phyloP scores from a whole-genome alignment of 2,888 invertebrate species.

The Chrysomela aeneicollis region DNA sequence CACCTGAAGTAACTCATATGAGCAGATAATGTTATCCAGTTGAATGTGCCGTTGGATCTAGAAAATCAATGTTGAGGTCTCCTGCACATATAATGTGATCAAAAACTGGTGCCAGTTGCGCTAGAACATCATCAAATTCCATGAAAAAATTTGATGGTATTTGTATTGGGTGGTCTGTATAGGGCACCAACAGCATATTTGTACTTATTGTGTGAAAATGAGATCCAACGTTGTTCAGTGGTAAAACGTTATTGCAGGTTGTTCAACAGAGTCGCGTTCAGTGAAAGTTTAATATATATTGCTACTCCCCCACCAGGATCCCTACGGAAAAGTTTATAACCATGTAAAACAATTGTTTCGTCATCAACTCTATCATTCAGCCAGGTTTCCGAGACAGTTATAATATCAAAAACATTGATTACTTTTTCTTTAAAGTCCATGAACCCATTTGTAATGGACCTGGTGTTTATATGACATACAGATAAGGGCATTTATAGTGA shows the following conservation, averaged over 20 bases:
- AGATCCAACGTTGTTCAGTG: conserved; percentile 12
- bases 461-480: conserved; percentile 8
- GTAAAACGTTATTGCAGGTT: conserved; percentile 6
- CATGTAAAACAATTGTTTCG: background rate
- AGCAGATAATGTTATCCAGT: conserved; percentile 10
- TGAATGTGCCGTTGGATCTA: conserved; percentile 8
- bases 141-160: conserved; percentile 2
- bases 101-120: conserved; percentile 4
- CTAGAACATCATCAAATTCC: conserved; percentile 7
- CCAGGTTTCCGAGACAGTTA: background rate
- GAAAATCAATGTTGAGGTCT: conserved; percentile 11
- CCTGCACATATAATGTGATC: conserved; percentile 10
- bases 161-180: conserved; percentile 9
- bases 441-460: no score
- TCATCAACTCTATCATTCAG: conserved; percentile 7
- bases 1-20: conserved; percentile 8
- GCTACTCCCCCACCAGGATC: background rate
- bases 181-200: conserved; percentile 11
- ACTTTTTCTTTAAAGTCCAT: conserved; percentile 1
- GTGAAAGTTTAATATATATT: background rate
- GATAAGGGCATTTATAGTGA: conserved; percentile 10
- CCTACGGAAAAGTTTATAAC: background rate
- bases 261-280: background rate
- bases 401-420: conserved; percentile 4
- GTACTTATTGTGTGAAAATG: conserved; percentile 3